Conservation (phyloP, 2,113 vertebrate species). For the Petaurus breviceps region DNA sequence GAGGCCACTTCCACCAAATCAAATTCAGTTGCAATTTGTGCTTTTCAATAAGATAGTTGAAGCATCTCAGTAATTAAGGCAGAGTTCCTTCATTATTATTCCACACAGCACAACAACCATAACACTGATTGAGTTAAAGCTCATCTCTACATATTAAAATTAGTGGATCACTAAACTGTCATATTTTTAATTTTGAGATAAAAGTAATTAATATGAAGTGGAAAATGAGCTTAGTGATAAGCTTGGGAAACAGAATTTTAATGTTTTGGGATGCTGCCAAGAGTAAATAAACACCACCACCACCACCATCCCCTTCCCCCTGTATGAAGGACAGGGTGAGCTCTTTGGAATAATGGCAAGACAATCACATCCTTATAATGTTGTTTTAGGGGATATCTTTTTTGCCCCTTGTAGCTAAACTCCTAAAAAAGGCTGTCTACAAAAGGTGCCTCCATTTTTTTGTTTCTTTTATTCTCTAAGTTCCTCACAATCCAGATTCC, state of each 20-base stretch:
- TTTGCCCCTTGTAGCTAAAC: neutral
- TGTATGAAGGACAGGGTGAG: neutral
- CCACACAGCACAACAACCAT: conserved; percentile 38
- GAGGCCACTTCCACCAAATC: conserved; percentile 54
- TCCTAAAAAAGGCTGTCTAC: neutral
- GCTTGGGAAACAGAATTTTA: conserved; percentile 29
- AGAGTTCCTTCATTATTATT: conserved; percentile 53
- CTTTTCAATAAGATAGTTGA: conserved; percentile 55
- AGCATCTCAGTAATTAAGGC: conserved; percentile 63
- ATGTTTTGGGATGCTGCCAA: neutral
- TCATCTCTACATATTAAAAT: conserved; percentile 59
- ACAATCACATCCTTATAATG: neutral
- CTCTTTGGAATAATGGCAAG: neutral
- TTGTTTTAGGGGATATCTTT: neutral
- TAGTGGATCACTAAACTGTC: neutral
- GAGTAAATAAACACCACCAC: neutral
- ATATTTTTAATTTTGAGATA: conserved; percentile 40
- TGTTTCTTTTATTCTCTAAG: neutral
- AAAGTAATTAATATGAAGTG: conserved; percentile 13
- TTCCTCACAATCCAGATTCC: too few relatives aligned
- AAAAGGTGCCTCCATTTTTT: neutral
- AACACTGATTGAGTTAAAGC: conserved; percentile 57
- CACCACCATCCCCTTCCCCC: fast-evolving
- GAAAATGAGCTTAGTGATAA: conserved; percentile 16
- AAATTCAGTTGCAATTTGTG: conserved; percentile 68